These are phyloP conservation scores for Aldabrachelys gigantea DNA, from an alignment of 2,113 vertebrate species.

Conservation along the genomic window DNA sequence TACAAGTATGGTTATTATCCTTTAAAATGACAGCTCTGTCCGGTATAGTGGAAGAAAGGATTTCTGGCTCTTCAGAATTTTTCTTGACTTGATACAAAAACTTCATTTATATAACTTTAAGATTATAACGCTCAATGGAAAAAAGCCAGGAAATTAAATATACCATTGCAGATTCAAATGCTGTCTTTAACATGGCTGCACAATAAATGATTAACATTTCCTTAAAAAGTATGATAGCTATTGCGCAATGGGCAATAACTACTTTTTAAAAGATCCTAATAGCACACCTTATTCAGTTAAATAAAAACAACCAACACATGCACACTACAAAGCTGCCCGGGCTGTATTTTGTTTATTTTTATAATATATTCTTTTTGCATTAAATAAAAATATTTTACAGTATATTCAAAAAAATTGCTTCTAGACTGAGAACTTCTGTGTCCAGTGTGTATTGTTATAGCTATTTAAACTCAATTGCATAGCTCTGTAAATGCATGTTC, in stretches of 20 bases:
- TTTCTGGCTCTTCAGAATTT: conserved; percentile 14
- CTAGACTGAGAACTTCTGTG: not conserved
- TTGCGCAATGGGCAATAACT: not conserved
- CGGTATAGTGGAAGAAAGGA: not conserved
- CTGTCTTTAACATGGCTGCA: not conserved
- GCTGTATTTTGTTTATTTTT: not conserved
- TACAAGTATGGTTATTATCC: conserved; percentile 23
- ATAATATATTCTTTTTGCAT: not conserved
- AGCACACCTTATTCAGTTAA: not conserved
- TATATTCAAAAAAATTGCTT: not conserved
- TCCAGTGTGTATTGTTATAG: fast-evolving
- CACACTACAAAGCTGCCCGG: not conserved
- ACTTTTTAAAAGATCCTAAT: not conserved
- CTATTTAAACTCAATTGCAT: fast-evolving
- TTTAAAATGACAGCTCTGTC: conserved; percentile 16
- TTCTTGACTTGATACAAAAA: not conserved
- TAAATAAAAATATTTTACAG: not conserved
- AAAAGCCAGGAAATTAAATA: not conserved
- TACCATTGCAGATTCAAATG: not conserved
- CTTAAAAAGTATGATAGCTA: not conserved
- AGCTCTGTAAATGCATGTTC: not conserved
- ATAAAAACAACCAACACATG: not conserved
- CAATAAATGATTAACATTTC: not conserved
- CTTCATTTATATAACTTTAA: conserved; percentile 1
- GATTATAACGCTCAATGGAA: not conserved